Conservation (phyloP, 1,140 invertebrate genomes). For the Aphaenogaster floridana region DNA sequence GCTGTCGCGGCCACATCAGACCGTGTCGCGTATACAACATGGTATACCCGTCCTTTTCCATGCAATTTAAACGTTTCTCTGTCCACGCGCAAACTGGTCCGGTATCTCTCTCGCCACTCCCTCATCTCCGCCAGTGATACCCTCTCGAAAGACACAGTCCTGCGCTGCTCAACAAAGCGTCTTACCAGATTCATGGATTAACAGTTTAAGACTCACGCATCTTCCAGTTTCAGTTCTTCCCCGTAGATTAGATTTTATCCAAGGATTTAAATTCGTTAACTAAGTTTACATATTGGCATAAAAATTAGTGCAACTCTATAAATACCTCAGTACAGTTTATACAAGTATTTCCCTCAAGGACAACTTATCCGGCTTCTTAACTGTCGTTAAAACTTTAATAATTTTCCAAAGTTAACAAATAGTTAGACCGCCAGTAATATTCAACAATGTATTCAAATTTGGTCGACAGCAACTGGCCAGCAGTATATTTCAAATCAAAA, state of each 20-base stretch:
- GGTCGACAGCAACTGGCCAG: too few relatives aligned
- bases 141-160: slow-evolving; percentile 6
- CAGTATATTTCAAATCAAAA: too few relatives aligned
- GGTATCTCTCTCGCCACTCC: slow-evolving; percentile 36
- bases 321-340: not conserved
- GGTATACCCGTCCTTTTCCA: slow-evolving; percentile 42
- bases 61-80: slow-evolving; percentile 64
- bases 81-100: slow-evolving; percentile 44
- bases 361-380: not conserved
- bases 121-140: slow-evolving; percentile 1
- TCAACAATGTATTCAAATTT: too few relatives aligned
- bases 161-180: not conserved
- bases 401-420: not conserved
- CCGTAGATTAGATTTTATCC: not conserved
- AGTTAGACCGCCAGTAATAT: too few relatives aligned
- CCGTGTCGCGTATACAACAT: slow-evolving; percentile 60
- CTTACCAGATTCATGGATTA: slow-evolving; percentile 20
- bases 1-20: slow-evolving; percentile 68
- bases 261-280: not conserved
- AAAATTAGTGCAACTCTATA: not conserved
- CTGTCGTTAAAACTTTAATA: not conserved
- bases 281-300: not conserved
- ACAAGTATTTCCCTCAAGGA: not conserved
- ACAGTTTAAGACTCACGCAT: not conserved
- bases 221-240: not conserved